Evolutionary conservation across 2,113 vertebrate genomes (phyloP).

Genomic region (Typhlomys cinereus): DNA sequence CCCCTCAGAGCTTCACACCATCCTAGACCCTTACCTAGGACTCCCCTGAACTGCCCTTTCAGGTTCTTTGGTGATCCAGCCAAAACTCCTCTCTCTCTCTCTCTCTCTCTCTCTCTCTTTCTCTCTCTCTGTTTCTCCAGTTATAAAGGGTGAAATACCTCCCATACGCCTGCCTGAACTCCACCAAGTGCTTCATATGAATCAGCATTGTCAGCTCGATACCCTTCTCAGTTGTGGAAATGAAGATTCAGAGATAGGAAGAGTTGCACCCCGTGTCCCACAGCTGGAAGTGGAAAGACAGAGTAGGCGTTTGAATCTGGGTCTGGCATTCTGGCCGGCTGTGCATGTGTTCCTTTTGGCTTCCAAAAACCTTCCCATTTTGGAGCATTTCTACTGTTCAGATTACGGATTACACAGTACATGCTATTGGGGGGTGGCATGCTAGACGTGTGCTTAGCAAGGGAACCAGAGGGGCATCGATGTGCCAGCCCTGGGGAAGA

Average conservation of each 20-base stretch:
- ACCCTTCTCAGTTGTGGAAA: not conserved
- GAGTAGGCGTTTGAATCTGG: not conserved
- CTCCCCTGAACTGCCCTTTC: not conserved
- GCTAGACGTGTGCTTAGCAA: not conserved
- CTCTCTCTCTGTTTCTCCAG: too few species aligned
- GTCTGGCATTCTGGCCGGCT: not conserved
- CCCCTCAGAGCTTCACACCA: not conserved
- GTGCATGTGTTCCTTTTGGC: not conserved
- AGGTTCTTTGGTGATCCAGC: not conserved
- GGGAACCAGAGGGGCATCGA: not conserved
- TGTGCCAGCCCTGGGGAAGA: not conserved
- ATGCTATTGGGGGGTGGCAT: not conserved
- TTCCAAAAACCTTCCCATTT: not conserved
- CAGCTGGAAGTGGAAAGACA: not conserved
- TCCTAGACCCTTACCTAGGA: not conserved
- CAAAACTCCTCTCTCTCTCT: too few species aligned
- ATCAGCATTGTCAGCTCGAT: not conserved
- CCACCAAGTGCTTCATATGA: not conserved
- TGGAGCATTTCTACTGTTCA: not conserved
- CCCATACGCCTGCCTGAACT: not conserved
- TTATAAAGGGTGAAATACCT: not conserved
- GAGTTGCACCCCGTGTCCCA: not conserved
- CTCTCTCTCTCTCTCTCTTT: too few species aligned
- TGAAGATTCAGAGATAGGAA: constrained; percentile 10
- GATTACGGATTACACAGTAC: not conserved